Base-by-base conservation (phyloP, 2,797 vertebrate genomes). In the Phyllotis vaccarum region DNA sequence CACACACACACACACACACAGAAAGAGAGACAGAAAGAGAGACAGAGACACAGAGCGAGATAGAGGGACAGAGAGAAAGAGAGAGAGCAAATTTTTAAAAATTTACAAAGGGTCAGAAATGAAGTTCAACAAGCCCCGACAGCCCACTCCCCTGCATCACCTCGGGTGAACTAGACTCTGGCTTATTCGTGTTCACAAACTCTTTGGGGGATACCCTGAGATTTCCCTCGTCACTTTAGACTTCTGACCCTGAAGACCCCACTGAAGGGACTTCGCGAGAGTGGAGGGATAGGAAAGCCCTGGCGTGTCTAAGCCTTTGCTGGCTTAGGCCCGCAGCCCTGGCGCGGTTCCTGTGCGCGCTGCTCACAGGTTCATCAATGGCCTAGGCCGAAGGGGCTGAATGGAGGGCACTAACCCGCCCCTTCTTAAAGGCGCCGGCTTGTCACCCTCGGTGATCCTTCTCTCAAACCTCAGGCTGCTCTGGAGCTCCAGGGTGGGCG, bases 381-480 rank as follows among this genome's bases (percentile, higher is more conserved):
- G 96, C 95, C 93, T 12, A 64, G 97, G 97, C 95, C 94, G 8
- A 64, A 91, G 86, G 91, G 91, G 76, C 93, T 97, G 97, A 97
- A 96, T 96, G 96, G 95, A 96, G 91, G 89, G 95, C 91, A 91
- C 43, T 68, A 95, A 79, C 95, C 97, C 97, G 95, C 97, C 97
- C 96, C 96, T 98, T 97, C 96, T 96, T 97, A 97, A 97, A 95
- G 97, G 97, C 58, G 87, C 97, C 91, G 13, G 79, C 85, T 86
- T 87, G 82, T 82, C 79, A 64, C 70, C 70, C 52, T 43, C 58
- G 1, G 74, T 22, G 37, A 60, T 72, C 56, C 89, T 52, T 60
- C 74, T 37, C 27, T 24, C 86, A 49, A 60, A 12, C 13, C 31
- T 0, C 1, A 60, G 86, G 82, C 74, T 46, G 83, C 75, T 6